phyloP scores from a whole-genome alignment of 2,113 vertebrate genomes.

The Hoplias malabaricus region DNA sequence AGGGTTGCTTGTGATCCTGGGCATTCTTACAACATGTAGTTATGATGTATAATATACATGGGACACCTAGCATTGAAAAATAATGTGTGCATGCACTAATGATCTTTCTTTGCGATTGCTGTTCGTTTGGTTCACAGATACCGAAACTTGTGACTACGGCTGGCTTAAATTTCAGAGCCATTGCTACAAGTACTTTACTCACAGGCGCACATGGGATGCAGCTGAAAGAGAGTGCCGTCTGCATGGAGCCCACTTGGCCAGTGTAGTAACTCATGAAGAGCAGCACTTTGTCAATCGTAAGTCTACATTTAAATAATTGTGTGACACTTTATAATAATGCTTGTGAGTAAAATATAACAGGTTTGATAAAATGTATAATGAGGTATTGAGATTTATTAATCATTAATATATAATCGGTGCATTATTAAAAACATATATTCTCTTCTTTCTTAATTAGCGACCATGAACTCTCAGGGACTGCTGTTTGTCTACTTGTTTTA shows the following conservation, averaged over 20 bases:
- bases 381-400: too few relatives aligned
- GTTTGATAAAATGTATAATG: too few relatives aligned
- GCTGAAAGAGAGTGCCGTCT: conserved; percentile 92
- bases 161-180: conserved; percentile 97
- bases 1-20: neutral
- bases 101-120: neutral
- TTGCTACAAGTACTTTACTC: conserved; percentile 92
- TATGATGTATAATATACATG: neutral
- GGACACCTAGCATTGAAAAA: neutral
- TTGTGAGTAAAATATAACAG: too few relatives aligned
- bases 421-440: too few relatives aligned
- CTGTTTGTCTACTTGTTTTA: too few relatives aligned
- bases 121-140: conserved; percentile 72
- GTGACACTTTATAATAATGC: too few relatives aligned
- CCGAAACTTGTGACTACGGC: conserved; percentile 84
- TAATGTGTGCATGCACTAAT: neutral
- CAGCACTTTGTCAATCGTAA: conserved; percentile 90
- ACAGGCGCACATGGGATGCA: conserved; percentile 89
- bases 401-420: too few relatives aligned
- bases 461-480: too few relatives aligned
- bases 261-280: conserved; percentile 88
- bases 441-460: too few relatives aligned
- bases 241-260: conserved; percentile 88
- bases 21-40: neutral
- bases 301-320: conserved; percentile 58